A percentile compares a stretch with the other conserved stretches of the same genome.
These are phyloP conservation scores for Drosophila simulans DNA, from an alignment of 1,140 invertebrate genomes.

Conservation along the genomic window DNA sequence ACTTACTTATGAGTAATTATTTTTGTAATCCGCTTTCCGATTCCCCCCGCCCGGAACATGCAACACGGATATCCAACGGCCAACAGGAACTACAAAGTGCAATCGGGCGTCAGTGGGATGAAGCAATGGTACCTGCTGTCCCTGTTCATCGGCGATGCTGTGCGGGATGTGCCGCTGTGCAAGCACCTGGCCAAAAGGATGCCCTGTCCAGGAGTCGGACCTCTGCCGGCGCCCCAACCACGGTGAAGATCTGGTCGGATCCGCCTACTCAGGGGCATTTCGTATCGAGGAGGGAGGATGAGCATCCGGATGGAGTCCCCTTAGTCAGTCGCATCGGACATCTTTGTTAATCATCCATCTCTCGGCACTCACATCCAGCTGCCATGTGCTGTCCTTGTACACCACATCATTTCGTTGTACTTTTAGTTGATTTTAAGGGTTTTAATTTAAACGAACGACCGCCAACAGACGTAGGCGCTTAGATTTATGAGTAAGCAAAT, in stretches of 20 bases:
- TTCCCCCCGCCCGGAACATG: slow-evolving; percentile 33
- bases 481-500: slow-evolving; percentile 76
- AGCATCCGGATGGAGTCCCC: slow-evolving; percentile 16
- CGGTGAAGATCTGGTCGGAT: slow-evolving; percentile 46
- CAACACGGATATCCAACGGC: slow-evolving; percentile 9
- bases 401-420: slow-evolving; percentile 39
- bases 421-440: slow-evolving; percentile 72
- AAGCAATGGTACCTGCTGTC: slow-evolving; percentile 93
- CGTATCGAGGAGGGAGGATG: background rate
- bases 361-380: slow-evolving; percentile 17
- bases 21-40: slow-evolving; percentile 79
- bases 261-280: background rate
- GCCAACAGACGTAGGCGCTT: slow-evolving; percentile 65
- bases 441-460: slow-evolving; percentile 69
- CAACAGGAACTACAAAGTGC: slow-evolving; percentile 90
- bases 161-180: slow-evolving; percentile 91
- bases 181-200: slow-evolving; percentile 90
- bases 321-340: slow-evolving; percentile 70
- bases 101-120: slow-evolving; percentile 87
- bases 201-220: slow-evolving; percentile 81
- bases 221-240: slow-evolving; percentile 72
- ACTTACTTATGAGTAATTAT: slow-evolving; percentile 83
- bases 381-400: slow-evolving; percentile 24
- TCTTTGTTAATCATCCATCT: slow-evolving; percentile 61
- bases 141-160: slow-evolving; percentile 92